Percentiles rank a stretch among this genome's conserved stretches.
These are phyloP conservation scores for Hozukius guyotensis DNA, from an alignment of 2,797 vertebrate genomes.

Conservation along the genomic window DNA sequence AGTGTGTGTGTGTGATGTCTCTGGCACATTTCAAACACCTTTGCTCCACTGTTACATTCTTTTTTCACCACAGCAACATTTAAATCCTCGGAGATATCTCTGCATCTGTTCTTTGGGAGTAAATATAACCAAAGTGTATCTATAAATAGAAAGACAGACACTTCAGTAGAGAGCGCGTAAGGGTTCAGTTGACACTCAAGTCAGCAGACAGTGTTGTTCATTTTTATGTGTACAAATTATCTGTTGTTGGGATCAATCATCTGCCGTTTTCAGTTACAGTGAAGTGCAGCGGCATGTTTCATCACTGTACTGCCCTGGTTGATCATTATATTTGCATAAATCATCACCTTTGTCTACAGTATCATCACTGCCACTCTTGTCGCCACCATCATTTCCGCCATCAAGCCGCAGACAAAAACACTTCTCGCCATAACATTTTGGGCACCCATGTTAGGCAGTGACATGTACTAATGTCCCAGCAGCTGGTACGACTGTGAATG, in stretches of 20 bases:
- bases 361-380: conserved; percentile 7
- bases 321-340: conserved; percentile 15
- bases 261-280: not conserved
- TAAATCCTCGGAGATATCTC: not conserved
- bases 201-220: not conserved
- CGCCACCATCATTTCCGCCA: not conserved
- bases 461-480: conserved; percentile 40
- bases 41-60: not conserved
- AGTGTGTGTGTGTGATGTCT: not conserved
- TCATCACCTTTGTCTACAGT: conserved; percentile 3
- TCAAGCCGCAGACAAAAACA: conserved; percentile 7
- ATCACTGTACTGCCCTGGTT: not conserved
- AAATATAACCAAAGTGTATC: not conserved
- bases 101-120: not conserved
- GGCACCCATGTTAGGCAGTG: conserved; percentile 3
- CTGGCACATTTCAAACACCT: not conserved
- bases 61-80: not conserved
- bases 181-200: conserved; percentile 1
- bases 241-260: conserved; percentile 7
- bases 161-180: not conserved
- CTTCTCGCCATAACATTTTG: not conserved
- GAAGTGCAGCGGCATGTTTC: not conserved
- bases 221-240: conserved; percentile 1
- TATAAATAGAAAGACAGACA: not conserved
- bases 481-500: conserved; percentile 34